Evolutionary conservation across 2,113 vertebrate species (phyloP), one percentile per base, ranked within the genome.

Genomic region (Perccottus glenii): DNA sequence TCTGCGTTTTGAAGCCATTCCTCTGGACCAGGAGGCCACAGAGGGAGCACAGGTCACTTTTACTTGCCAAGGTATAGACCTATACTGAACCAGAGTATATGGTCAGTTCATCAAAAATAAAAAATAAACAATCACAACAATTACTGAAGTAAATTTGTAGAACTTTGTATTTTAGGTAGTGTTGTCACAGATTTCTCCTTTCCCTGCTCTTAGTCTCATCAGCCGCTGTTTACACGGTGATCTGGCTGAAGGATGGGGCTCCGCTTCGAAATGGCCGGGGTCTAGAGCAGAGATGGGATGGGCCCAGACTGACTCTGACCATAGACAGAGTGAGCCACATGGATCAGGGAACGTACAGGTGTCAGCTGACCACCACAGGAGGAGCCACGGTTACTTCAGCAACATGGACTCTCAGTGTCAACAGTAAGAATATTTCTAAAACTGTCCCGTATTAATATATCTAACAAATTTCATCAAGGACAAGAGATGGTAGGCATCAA

Each of bases 1-100:
- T 53, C 57, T 69, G 33, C 27, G 57, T 60, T 85, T 85, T 0
- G 67, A 82, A 47, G 52, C 76, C 0, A 7, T 82, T 45, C 79
- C 79, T 68, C 57, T 82, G 70, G 63, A 85, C 11, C 79, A 80
- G 73, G 70, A 77, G 35, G 57, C 79, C 42, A 60, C 73, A 16
- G 83, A 82, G 19, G 83, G 79, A 53, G 51, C 69, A n/a, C 63
- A 57, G 73, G 76, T 82, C 47, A 65, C 56, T 0, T 74, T 82
- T 57, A 75, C 67, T 60, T 82, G 80, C 45, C 80, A 66, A 55
- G 77, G 83, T 85, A 55, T n/a, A 40, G 38, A 8, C 19, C 19
- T 27, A 27, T 27, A 27, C 19, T 27, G 19, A 27, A 27, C 3
- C 3, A 2, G 19, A 27, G 19, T 27, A 3, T 27, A 1, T 27